phyloP scores from a whole-genome alignment of 2,797 vertebrate genomes.

The Microcaecilia unicolor region DNA sequence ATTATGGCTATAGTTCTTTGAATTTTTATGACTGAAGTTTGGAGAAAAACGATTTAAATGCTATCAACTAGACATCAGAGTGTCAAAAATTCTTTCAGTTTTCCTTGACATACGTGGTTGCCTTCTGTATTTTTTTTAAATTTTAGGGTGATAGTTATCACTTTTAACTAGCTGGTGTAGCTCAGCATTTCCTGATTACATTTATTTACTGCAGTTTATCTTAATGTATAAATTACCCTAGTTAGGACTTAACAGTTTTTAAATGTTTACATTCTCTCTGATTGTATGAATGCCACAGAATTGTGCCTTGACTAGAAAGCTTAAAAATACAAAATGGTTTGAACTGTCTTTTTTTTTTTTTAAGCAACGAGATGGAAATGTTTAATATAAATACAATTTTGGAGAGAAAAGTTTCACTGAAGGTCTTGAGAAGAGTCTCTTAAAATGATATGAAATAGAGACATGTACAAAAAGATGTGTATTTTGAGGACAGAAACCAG shows the following conservation, averaged over 20 bases:
- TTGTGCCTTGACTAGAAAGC: background rate
- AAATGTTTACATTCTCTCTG: background rate
- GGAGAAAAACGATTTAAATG: slow-evolving; percentile 99
- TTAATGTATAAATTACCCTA: slow-evolving; percentile 56
- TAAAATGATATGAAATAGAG: too few species aligned
- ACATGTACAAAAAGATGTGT: too few species aligned
- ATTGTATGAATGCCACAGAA: background rate
- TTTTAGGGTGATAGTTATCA: slow-evolving; percentile 44
- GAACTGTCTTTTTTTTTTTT: too few species aligned
- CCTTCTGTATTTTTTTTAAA: slow-evolving; percentile 75
- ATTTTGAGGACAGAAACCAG: too few species aligned
- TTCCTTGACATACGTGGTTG: slow-evolving; percentile 95
- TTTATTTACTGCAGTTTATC: slow-evolving; percentile 58
- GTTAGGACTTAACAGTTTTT: background rate
- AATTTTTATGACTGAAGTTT: slow-evolving; percentile 97
- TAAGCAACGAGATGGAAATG: background rate
- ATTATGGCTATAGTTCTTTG: slow-evolving; percentile 99
- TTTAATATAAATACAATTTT: background rate
- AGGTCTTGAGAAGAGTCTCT: too few species aligned
- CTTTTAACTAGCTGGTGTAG: slow-evolving; percentile 76
- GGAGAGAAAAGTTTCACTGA: background rate
- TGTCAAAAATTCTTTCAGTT: slow-evolving; percentile 92
- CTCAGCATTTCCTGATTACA: slow-evolving; percentile 79
- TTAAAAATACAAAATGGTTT: fast-evolving
- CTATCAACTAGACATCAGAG: slow-evolving; percentile 96